Conservation (phyloP, 2,113 vertebrate genomes). For the Nanger granti region DNA sequence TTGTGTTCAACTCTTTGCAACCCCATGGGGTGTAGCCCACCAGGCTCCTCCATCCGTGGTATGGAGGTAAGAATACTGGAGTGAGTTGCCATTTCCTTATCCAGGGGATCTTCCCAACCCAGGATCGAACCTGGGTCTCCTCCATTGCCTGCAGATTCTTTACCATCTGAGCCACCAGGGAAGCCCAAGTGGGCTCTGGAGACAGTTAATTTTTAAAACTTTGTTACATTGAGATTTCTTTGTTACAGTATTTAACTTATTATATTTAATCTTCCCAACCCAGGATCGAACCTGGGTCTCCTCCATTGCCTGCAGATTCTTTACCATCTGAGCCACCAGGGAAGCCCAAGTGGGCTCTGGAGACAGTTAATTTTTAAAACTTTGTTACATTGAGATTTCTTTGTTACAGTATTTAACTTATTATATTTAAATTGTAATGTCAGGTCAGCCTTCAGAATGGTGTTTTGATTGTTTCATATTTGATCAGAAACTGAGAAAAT, state of each 20-base stretch:
- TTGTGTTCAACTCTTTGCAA: rapidly evolving
- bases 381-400: not conserved
- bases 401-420: not conserved
- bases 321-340: not conserved
- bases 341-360: not conserved
- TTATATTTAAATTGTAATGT: not conserved
- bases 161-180: not conserved
- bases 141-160: not conserved
- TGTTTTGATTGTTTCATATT: conserved; percentile 4
- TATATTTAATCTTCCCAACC: not conserved
- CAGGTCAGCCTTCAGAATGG: not conserved
- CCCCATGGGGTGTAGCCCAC: not conserved
- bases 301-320: not conserved
- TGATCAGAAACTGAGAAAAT: conserved; percentile 15
- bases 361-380: not conserved
- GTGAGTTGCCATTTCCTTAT: not conserved
- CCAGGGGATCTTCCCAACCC: not conserved
- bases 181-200: not conserved
- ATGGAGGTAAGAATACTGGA: not conserved
- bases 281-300: not conserved
- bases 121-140: not conserved
- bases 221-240: not conserved
- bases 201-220: not conserved
- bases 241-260: not conserved
- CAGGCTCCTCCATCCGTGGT: not conserved